phyloP scores from a whole-genome alignment of 2,888 invertebrate genomes.

The Plagodis pulveraria region DNA sequence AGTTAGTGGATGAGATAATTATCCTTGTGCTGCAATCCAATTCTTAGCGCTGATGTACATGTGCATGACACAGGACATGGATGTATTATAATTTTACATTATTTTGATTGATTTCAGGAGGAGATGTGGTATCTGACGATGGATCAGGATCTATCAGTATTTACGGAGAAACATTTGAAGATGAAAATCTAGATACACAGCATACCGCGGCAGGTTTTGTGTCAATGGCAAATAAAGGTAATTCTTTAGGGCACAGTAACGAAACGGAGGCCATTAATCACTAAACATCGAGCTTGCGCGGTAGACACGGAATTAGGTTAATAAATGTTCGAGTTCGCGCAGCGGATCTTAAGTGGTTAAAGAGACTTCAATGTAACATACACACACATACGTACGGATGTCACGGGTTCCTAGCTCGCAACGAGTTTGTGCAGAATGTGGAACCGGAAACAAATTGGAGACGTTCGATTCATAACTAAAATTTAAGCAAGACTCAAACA shows the following conservation, averaged over 20 bases:
- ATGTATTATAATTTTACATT: background rate
- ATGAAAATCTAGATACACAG: conserved; percentile 93
- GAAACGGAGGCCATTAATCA: background rate
- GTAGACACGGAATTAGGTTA: background rate
- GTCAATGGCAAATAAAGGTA: conserved; percentile 95
- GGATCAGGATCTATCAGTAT: conserved; percentile 94
- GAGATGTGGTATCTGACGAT: conserved; percentile 92
- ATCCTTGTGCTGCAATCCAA: background rate
- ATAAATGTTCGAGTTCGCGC: too few relatives aligned
- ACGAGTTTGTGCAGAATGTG: too few relatives aligned
- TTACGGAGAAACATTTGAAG: conserved; percentile 93
- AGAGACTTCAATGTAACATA: too few relatives aligned
- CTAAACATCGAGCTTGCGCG: too few relatives aligned
- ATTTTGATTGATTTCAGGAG: conserved; percentile 83
- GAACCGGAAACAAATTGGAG: too few relatives aligned
- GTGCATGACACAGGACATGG: background rate
- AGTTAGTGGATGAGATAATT: too few relatives aligned
- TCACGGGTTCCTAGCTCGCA: too few relatives aligned
- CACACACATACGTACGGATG: too few relatives aligned
- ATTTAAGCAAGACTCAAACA: too few relatives aligned
- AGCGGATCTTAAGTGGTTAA: too few relatives aligned
- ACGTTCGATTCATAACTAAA: too few relatives aligned
- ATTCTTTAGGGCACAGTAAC: background rate
- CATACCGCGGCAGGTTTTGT: conserved; percentile 94
- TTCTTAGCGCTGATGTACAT: background rate